Conservation (phyloP, 1,140 invertebrate species). For the Kradibia gibbosae region DNA sequence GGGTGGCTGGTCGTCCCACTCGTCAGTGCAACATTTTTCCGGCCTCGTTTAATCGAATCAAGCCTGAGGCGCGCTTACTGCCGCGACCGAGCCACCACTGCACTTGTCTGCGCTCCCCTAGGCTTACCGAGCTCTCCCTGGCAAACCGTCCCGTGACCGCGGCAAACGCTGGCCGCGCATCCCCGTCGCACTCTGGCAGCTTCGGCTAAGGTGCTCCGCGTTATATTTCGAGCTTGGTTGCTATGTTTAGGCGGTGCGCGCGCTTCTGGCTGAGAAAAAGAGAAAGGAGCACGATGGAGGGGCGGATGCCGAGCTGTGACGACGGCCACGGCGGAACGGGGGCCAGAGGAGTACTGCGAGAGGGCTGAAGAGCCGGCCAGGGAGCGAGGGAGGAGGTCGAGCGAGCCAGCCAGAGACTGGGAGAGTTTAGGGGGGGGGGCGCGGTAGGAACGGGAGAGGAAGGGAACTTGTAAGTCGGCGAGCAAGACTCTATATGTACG, state of each 20-base stretch:
- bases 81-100: background rate
- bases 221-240: slow-evolving; percentile 69
- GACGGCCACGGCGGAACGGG: background rate
- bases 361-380: background rate
- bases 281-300: background rate
- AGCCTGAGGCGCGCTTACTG: background rate
- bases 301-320: background rate
- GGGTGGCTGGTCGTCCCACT: background rate
- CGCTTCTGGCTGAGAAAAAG: slow-evolving; percentile 20
- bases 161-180: slow-evolving; percentile 22
- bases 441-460: too few species aligned
- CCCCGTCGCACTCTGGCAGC: slow-evolving; percentile 44
- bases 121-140: too few species aligned
- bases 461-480: too few species aligned
- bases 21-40: slow-evolving; percentile 49
- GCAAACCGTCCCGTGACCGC: background rate
- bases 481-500: too few species aligned
- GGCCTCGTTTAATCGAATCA: slow-evolving; percentile 45
- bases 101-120: slow-evolving; percentile 2
- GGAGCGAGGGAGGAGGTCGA: background rate
- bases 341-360: too few species aligned
- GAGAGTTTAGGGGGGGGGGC: too few species aligned
- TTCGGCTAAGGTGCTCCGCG: slow-evolving; percentile 59
- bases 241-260: slow-evolving; percentile 66
- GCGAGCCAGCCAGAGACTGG: background rate